Base-by-base conservation (phyloP, 1,140 invertebrate genomes). In the Eupeodes corollae region DNA sequence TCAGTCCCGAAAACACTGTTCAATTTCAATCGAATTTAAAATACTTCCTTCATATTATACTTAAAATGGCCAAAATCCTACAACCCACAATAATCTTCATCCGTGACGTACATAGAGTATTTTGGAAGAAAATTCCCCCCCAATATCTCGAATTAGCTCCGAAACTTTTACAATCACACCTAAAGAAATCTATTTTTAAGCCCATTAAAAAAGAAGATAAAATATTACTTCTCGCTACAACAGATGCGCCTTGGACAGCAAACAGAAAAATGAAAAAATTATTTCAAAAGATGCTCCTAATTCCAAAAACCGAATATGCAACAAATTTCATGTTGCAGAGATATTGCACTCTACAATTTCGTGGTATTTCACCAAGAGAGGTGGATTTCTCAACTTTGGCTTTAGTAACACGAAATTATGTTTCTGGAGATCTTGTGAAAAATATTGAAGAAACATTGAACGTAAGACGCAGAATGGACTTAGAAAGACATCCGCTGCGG, bases 11-110 rank as follows among this genome's bases (percentile, higher is more conserved):
- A 5, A 86, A 88, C 51, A 75, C 88, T 34, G 79, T 74, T 18
- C 74, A 87, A 73, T 90, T 86, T 70, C 79, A 78, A 12, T 82
- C 88, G 9, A 50, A 88, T 10, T 43, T 72, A 42, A 62, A 65
- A 13, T 69, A 70, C 54, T 60, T 74, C 19, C 9, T 70, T 5
- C 57, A 67, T 46, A 52, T 65, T 3, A 47, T 67, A 16, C 53
- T 63, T 35, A 70, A 78, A 70, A 70, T 79, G 41, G 70, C 78
- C 1, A 73, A 72, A 48, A 55, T 84, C 1, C 67, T 86, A 18
- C 82, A 90, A 58, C 89, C 89, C 1, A 78, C 85, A 2, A 76
- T 93, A 0, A 79, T 92, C 51, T 83, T 80, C 54, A 79, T 93
- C 52, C 80, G 84, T 49, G 76, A 79, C 15, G 87, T 82, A 21